These are phyloP conservation scores for Ptychochromis oligacanthus DNA, from an alignment of 2,113 vertebrate genomes.

Conservation along the genomic window DNA sequence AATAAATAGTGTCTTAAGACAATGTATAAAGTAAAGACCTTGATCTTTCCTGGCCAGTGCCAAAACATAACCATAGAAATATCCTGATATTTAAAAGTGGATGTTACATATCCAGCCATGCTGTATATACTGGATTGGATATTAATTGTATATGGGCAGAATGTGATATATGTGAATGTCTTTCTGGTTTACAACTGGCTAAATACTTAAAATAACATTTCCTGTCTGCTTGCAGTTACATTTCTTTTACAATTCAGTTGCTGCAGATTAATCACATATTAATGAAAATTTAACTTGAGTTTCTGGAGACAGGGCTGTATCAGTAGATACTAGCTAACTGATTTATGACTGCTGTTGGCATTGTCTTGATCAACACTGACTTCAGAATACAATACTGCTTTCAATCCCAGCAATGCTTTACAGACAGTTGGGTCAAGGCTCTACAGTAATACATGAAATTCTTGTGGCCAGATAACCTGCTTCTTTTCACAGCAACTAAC, in stretches of 20 bases:
- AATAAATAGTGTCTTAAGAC: not conserved
- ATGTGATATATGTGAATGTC: not conserved
- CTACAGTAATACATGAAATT: constrained; percentile 19
- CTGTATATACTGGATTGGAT: not conserved
- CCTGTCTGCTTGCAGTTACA: too few relatives aligned
- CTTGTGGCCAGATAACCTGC: constrained; percentile 31
- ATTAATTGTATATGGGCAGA: not conserved
- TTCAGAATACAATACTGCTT: not conserved
- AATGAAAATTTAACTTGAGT: not conserved
- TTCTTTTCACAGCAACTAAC: constrained; percentile 14
- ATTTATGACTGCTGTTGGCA: not conserved
- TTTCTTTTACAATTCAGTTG: too few relatives aligned
- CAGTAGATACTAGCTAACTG: not conserved
- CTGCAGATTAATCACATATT: too few relatives aligned
- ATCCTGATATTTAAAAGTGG: not conserved
- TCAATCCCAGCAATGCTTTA: not conserved
- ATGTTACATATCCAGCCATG: not conserved
- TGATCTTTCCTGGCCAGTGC: not conserved
- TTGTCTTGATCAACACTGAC: not conserved
- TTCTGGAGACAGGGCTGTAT: not conserved
- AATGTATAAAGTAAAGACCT: not conserved
- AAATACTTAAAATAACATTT: too few relatives aligned
- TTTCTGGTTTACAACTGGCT: too few relatives aligned
- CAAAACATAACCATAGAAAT: not conserved
- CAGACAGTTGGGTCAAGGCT: constrained; percentile 32